phyloP scores from a whole-genome alignment of 2,888 invertebrate genomes.

The Andrena trimmerana region DNA sequence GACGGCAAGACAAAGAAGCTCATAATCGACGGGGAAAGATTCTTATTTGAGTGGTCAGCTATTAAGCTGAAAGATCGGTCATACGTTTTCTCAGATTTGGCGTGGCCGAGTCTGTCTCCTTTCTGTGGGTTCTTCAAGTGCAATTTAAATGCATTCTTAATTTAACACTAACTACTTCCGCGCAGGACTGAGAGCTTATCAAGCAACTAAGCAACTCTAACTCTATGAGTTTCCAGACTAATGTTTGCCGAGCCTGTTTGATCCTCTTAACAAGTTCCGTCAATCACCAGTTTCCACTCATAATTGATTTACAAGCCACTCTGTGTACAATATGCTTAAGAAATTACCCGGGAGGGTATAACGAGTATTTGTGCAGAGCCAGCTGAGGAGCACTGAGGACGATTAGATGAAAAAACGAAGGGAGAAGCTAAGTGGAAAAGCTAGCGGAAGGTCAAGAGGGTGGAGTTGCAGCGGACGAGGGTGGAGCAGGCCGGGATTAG shows the following conservation, averaged over 20 bases:
- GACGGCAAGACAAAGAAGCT: not conserved
- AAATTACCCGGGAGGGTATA: conserved; percentile 14
- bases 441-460: conserved; percentile 45
- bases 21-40: conserved; percentile 17
- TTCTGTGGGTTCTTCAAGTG: too few relatives aligned
- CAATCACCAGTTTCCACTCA: not conserved
- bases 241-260: too few relatives aligned
- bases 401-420: not conserved
- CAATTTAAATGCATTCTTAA: too few relatives aligned
- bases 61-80: not conserved
- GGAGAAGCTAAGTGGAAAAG: conserved; percentile 31
- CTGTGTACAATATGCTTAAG: not conserved
- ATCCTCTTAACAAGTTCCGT: not conserved
- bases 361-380: conserved; percentile 8
- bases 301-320: not conserved
- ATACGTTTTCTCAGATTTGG: not conserved
- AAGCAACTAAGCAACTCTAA: too few relatives aligned
- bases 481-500: conserved; percentile 62
- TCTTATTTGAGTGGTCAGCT: conserved; percentile 1
- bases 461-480: conserved; percentile 51
- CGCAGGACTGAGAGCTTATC: too few relatives aligned
- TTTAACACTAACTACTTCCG: too few relatives aligned
- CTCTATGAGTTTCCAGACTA: too few relatives aligned
- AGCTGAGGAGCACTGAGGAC: conserved; percentile 1
- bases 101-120: not conserved